These are phyloP conservation scores for Graptemys geographica DNA, from an alignment of 2,797 vertebrate genomes.

Conservation along the genomic window DNA sequence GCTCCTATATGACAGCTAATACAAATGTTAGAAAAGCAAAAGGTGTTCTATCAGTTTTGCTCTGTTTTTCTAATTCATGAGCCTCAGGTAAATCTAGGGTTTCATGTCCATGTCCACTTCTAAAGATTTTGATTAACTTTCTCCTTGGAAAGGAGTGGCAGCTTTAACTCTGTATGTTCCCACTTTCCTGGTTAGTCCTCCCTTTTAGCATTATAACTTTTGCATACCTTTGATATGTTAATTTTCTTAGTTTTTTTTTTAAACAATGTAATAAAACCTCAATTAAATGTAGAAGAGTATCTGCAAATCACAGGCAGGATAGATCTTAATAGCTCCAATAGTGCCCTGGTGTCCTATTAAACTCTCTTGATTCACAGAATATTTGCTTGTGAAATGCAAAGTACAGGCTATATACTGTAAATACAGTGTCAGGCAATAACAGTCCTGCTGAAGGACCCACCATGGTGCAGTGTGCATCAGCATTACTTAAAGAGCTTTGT, in stretches of 20 bases:
- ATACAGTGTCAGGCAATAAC: neutral
- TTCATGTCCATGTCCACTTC: neutral
- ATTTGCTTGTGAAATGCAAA: conserved; percentile 9
- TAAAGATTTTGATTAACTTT: neutral
- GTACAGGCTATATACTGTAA: neutral
- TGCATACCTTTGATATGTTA: neutral
- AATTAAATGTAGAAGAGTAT: neutral
- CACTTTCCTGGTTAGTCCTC: neutral
- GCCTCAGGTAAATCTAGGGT: neutral
- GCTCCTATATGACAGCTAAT: neutral
- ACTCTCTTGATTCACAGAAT: conserved; percentile 11
- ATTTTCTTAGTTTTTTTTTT: neutral
- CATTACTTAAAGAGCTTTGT: neutral
- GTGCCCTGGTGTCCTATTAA: neutral
- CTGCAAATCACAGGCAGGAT: neutral
- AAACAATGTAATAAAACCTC: neutral
- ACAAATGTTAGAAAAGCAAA: neutral
- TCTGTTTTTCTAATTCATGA: neutral
- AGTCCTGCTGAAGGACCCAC: neutral
- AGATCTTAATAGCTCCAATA: neutral
- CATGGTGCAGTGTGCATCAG: neutral
- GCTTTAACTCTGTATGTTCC: neutral
- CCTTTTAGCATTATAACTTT: neutral
- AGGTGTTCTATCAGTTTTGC: neutral
- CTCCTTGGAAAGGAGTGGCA: neutral